These are phyloP conservation scores for Nansenia antarctica DNA, from an alignment of 2,113 vertebrate genomes.

Conservation along the genomic window DNA sequence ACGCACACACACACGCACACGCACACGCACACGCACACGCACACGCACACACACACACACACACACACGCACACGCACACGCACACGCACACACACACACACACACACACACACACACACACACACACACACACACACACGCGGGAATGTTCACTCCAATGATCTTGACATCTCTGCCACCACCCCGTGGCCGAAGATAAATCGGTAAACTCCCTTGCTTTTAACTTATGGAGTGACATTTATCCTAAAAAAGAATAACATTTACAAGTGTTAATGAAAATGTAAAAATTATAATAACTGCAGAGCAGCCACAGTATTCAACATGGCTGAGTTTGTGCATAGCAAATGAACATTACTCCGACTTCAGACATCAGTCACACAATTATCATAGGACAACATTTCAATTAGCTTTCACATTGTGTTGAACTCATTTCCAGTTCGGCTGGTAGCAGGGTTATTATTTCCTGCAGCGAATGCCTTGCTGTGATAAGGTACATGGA, in stretches of 20 bases:
- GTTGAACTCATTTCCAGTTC: no score
- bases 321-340: no score
- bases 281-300: background rate
- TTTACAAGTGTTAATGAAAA: background rate
- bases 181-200: constrained; percentile 38
- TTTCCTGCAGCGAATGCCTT: no score
- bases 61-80: no score
- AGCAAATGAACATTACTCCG: no score
- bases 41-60: no score
- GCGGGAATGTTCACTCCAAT: background rate
- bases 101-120: background rate
- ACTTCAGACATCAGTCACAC: background rate
- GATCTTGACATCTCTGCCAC: constrained; percentile 45
- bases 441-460: no score
- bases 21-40: no score
- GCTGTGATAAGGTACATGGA: no score
- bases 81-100: background rate
- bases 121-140: background rate
- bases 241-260: no score
- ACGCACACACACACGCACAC: no score
- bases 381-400: background rate
- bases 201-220: constrained; percentile 13
- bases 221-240: background rate
- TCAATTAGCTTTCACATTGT: background rate
- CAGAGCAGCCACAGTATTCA: background rate